A percentile compares a stretch with the other conserved stretches of the same genome.
phyloP scores from a whole-genome alignment of 2,113 vertebrate species.

The Cavia porcellus region DNA sequence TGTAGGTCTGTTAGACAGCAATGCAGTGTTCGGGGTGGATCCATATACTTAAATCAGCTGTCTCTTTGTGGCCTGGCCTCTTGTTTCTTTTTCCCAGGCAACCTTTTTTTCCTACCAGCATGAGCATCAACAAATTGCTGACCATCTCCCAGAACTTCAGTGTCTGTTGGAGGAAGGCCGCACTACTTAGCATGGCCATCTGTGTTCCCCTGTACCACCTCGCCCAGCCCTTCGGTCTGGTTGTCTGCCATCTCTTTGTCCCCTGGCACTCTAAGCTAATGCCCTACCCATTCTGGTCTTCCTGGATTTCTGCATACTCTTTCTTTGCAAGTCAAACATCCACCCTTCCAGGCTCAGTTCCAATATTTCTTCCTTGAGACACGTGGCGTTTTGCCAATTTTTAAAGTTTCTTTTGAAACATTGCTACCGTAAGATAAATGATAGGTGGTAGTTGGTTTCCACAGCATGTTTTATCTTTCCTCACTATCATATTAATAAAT shows the following conservation, averaged over 20 bases:
- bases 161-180: not conserved
- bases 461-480: not conserved
- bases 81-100: not conserved
- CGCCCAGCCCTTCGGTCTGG: not conserved
- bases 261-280: fast-evolving
- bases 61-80: not conserved
- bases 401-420: conserved; percentile 62
- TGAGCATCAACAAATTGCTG: too few relatives aligned
- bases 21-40: not conserved
- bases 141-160: not conserved
- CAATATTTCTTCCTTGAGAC: conserved; percentile 72
- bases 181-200: not conserved
- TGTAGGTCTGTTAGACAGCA: not conserved
- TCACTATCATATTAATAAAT: not conserved
- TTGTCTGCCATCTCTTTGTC: not conserved
- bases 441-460: not conserved
- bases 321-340: conserved; percentile 58
- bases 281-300: conserved; percentile 24
- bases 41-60: not conserved
- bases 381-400: conserved; percentile 68
- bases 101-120: not conserved
- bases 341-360: conserved; percentile 66
- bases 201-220: fast-evolving
- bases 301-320: conserved; percentile 26
- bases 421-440: conserved; percentile 47